Conservation (phyloP, 2,113 vertebrate genomes). For the Pedionomus torquatus region DNA sequence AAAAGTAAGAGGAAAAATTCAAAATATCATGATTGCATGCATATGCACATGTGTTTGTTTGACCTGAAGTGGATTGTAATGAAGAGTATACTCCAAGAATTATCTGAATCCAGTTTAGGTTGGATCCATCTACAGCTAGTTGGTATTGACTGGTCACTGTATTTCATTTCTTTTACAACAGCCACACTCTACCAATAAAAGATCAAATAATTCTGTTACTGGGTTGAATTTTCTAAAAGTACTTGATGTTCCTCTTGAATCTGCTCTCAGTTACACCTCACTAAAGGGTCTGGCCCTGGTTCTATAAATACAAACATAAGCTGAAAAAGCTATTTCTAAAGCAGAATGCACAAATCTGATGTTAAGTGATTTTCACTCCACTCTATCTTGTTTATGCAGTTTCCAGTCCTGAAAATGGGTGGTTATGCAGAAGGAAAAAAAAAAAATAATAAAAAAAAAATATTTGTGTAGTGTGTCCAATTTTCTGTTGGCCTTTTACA, state of each 20-base stretch:
- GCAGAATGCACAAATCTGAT: not conserved
- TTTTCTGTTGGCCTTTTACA: constrained; percentile 45
- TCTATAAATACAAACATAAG: constrained; percentile 66
- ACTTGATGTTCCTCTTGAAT: constrained; percentile 60
- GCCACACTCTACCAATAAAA: constrained; percentile 71
- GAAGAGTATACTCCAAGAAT: constrained; percentile 32
- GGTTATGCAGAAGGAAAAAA: not conserved
- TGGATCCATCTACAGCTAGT: constrained; percentile 49
- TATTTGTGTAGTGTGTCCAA: not conserved
- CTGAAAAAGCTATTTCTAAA: constrained; percentile 29
- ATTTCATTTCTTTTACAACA: constrained; percentile 74
- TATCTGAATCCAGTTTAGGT: constrained; percentile 40
- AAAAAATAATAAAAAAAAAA: not conserved
- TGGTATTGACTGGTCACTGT: constrained; percentile 62
- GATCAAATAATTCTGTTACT: constrained; percentile 70
- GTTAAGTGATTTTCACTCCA: constrained; percentile 32
- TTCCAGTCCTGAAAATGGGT: constrained; percentile 11
- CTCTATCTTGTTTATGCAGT: constrained; percentile 32
- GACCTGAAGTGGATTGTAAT: not conserved
- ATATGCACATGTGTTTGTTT: not conserved
- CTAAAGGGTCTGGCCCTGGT: constrained; percentile 37
- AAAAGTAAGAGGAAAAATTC: not conserved
- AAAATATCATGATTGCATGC: not conserved
- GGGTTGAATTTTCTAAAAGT: constrained; percentile 65
- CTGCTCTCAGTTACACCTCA: constrained; percentile 56